Evolutionary conservation across 23 tunicate genomes (phyloP), one percentile per base, ranked within the genome.

Genomic region (Trididemnum clinides): DNA sequence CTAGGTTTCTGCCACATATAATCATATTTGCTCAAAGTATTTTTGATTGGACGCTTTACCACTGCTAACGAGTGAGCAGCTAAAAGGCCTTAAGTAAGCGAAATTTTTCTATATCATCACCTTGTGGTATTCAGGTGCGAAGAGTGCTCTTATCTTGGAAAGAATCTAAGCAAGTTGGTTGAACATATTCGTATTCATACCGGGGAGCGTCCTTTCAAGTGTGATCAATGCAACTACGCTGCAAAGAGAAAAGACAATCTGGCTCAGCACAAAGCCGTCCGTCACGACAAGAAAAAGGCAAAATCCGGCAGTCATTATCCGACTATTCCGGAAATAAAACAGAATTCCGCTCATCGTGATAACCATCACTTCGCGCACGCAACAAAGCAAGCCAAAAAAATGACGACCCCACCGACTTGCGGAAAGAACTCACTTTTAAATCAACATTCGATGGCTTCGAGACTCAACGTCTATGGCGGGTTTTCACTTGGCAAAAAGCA

Each of bases 151-250:
- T 94, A 94, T 69, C 87, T 91, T 33, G 98, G 98, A 30, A 94
- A 89, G 74, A 94, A 94, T 74, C 57, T 94, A 25, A 94, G 98
- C 94, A 94, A 94, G 71, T 29, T 94, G 88, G 89, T 94, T 1
- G 98, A 94, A 64, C 98, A 94, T 82, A 94, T 94, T 57, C 88
- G 98, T 6, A 94, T 87, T n/a, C 98, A 94, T 74, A 94, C 98
- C 15, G 98, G 98, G 18, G 98, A 94, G 75, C 86, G 98, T 18
- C 98, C 98, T 29, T 94, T 94, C 85, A 92, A 94, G 57, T 94
- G 98, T 50, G 94, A 94, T 50, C 98, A 94, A 62, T 94, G 98
- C 88, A 94, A 64, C 64, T 94, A 94, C 87, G 98, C 98, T 1
- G 98, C 98, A 33, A 94, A 94, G 36, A 88, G 98, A 23, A 94